phyloP scores from a whole-genome alignment of 64 coral and sea anemone genomes.

The Actinia equina region DNA sequence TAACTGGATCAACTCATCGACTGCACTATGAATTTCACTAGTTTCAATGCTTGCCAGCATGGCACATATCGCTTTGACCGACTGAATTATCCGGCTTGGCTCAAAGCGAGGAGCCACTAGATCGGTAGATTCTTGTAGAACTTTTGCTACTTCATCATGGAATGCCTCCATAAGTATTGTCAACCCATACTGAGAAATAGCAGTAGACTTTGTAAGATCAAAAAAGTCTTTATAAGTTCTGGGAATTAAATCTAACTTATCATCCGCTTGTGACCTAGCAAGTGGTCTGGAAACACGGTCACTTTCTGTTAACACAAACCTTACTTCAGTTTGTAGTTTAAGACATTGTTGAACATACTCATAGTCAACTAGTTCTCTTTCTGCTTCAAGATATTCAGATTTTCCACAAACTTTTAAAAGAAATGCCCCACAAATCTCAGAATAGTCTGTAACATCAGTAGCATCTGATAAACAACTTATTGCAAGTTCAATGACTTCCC shows the following conservation, averaged over 20 bases:
- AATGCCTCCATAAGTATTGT: conserved; percentile 81
- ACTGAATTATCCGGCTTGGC: conserved; percentile 75
- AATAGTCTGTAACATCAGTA: conserved; percentile 23
- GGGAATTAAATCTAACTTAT: conserved; percentile 65
- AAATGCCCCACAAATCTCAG: conserved; percentile 26
- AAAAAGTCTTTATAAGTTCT: conserved; percentile 94
- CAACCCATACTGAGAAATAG: conserved; percentile 82
- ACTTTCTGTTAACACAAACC: conserved; percentile 88
- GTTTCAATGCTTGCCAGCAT: conserved; percentile 87
- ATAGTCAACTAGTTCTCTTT: conserved; percentile 78
- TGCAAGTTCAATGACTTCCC: conserved; percentile 63
- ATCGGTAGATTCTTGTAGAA: conserved; percentile 65
- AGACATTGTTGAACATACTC: conserved; percentile 84
- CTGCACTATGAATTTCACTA: conserved; percentile 58
- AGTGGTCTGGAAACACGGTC: conserved; percentile 73
- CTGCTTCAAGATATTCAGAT: conserved; percentile 79
- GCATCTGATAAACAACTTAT: conserved; percentile 62
- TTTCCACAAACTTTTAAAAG: conserved; percentile 89
- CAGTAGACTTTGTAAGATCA: conserved; percentile 71
- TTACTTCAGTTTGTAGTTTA: conserved; percentile 64
- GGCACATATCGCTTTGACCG: conserved; percentile 82
- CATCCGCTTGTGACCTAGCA: conserved; percentile 60
- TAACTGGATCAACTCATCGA: conserved; percentile 45
- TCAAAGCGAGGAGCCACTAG: conserved; percentile 60
- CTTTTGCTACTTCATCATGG: conserved; percentile 60